A percentile compares a stretch with the other conserved stretches of the same genome.
phyloP scores from a whole-genome alignment of 2,113 vertebrate genomes.

The Grus americana region DNA sequence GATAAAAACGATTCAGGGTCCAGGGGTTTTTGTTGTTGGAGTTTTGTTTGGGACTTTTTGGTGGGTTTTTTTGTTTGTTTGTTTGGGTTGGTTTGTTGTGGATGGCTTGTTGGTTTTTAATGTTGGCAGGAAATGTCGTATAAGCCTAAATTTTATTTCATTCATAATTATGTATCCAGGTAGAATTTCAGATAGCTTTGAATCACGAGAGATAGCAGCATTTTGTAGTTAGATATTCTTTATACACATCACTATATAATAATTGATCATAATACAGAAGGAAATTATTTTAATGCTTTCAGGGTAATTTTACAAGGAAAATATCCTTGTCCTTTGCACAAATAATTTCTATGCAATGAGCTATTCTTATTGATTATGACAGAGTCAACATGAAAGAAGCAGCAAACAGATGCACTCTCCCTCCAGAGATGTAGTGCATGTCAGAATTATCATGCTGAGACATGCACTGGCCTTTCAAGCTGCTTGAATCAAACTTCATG shows the following conservation, averaged over 20 bases:
- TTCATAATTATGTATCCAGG: not conserved
- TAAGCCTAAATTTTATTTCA: not conserved
- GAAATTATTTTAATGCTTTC: not conserved
- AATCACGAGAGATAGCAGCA: not conserved
- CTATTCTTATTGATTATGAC: not conserved
- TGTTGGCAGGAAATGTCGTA: not conserved
- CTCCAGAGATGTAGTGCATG: not conserved
- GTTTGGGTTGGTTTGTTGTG: not conserved
- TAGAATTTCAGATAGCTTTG: not conserved
- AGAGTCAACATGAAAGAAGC: not conserved
- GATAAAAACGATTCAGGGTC: not conserved
- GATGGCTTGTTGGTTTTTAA: not conserved
- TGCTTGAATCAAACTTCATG: not conserved
- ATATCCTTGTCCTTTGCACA: not conserved
- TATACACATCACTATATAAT: not conserved
- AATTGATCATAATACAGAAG: not conserved
- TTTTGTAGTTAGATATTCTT: not conserved
- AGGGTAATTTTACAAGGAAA: not conserved
- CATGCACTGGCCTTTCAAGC: not conserved
- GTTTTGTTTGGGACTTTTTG: not conserved
- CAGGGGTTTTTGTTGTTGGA: not conserved
- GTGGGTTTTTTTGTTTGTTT: not conserved
- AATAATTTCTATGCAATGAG: not conserved
- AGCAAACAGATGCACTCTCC: not conserved
- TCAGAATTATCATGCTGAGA: not conserved